Evolutionary conservation across 2,888 invertebrate genomes (phyloP), one percentile per base, ranked within the genome.

Genomic region (Pammene aurita): DNA sequence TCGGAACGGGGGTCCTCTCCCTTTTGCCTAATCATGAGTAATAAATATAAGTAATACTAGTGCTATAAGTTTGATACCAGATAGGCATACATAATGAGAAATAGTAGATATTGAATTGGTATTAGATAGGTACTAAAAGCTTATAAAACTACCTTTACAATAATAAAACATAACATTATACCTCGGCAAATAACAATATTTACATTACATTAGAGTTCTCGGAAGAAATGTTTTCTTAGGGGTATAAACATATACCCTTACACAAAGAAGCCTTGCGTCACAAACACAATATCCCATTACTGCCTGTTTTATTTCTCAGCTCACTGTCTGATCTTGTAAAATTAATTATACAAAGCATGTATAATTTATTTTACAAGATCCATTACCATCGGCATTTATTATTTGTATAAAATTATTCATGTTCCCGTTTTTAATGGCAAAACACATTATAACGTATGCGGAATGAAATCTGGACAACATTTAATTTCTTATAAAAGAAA

Each of bases 231-330:
- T 46, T 60, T 35, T 48, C 44, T 46, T 60, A 13, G 9, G 14
- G 14, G 60, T 14, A 35, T 26, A 60, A 60, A 14, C 34, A 35
- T 46, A 58, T 38, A 13, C 7, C 10, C 11, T 44, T 34, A 58
- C 46, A 46, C 35, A 48, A 48, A 48, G 34, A 16, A 60, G 16
- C 34, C 18, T 48, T 16, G 35, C 16, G 34, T 46, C 44, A 2
- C 58, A 60, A 46, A 46, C n/a, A 58, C 42, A 26, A 16, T 60
- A 60, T 60, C 35, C 48, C n/a, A 16, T 48, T 60, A 60, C 10
- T 35, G 34, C 13, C 16, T 60, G 35, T 46, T 58, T 42, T 42
- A 34, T 58, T 44, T 58, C 44, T 34, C 46, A n/a, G 34, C 14
- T 46, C 34, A 46, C n/a, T 34, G 42, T 58, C 26, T 42, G 26